Evolutionary conservation across 1,140 invertebrate genomes (phyloP).

Genomic region (Pomacea maculata): DNA sequence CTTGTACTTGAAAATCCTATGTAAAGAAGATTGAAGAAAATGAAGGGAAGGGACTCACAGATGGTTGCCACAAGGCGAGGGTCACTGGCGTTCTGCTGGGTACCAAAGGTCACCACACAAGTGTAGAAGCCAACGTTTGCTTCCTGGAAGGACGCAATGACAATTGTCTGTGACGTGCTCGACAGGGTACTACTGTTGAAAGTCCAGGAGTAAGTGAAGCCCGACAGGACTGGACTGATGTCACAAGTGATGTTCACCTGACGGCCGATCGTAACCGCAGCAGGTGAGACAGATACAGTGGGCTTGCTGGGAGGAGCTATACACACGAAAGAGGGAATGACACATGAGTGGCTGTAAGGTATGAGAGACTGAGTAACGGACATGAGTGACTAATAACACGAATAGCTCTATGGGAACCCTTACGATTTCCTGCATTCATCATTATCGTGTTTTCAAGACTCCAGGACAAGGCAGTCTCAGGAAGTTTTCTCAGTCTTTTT

Average conservation of each 20-base stretch:
- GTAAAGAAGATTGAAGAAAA: too few species aligned
- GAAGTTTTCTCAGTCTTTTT: too few species aligned
- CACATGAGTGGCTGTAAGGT: too few species aligned
- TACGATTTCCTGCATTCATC: too few species aligned
- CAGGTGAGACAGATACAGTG: neutral
- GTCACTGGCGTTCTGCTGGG: neutral
- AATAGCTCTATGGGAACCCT: too few species aligned
- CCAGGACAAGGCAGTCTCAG: too few species aligned
- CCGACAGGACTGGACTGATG: neutral
- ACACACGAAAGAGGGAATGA: neutral
- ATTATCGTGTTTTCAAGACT: too few species aligned
- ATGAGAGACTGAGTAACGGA: too few species aligned
- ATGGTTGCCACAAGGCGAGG: neutral
- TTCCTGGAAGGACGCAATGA: neutral
- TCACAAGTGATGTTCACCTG: neutral
- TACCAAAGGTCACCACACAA: neutral
- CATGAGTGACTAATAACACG: too few species aligned
- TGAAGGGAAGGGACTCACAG: neutral
- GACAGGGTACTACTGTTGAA: neutral
- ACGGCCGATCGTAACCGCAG: neutral
- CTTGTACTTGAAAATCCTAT: too few species aligned
- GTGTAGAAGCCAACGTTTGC: neutral
- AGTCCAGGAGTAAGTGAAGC: conserved; percentile 1
- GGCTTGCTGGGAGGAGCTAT: conserved; percentile 1
- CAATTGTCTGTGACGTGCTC: neutral